Evolutionary conservation across 2,888 invertebrate species (phyloP).

Genomic region (Saturnia pavonia): DNA sequence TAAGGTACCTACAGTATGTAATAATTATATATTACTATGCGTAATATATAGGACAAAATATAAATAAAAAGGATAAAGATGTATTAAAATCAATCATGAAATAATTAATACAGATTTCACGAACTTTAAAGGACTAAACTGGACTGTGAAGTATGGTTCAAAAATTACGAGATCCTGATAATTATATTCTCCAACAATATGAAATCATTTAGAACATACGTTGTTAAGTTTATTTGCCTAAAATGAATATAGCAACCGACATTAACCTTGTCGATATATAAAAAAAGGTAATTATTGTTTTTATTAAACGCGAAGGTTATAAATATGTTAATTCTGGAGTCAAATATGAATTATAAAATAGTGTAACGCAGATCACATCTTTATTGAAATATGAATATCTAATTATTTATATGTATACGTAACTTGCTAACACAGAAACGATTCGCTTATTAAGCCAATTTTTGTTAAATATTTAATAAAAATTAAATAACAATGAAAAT

Average conservation of each 20-base stretch:
- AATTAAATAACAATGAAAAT: background rate
- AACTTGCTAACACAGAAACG: background rate
- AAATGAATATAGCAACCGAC: conserved; percentile 28
- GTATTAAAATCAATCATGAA: no score
- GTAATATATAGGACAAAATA: no score
- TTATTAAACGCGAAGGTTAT: background rate
- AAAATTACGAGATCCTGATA: conserved; percentile 30
- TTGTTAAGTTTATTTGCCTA: conserved; percentile 40
- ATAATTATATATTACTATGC: no score
- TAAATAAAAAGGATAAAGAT: no score
- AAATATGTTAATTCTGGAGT: background rate
- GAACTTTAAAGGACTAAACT: no score
- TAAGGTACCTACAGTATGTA: no score
- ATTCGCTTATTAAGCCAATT: background rate
- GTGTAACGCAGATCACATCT: no score
- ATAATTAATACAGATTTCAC: no score
- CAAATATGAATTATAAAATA: background rate
- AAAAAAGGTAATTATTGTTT: conserved; percentile 33
- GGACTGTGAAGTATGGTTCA: no score
- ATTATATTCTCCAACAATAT: conserved; percentile 20
- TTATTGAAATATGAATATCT: no score
- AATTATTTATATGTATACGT: no score
- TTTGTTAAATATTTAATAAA: no score
- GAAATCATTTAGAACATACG: conserved; percentile 20
- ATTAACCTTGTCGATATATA: conserved; percentile 34